A percentile compares a stretch with the other conserved stretches of the same genome.
Conservation (phyloP, 2,113 vertebrate species). For the Tautogolabrus adspersus region DNA sequence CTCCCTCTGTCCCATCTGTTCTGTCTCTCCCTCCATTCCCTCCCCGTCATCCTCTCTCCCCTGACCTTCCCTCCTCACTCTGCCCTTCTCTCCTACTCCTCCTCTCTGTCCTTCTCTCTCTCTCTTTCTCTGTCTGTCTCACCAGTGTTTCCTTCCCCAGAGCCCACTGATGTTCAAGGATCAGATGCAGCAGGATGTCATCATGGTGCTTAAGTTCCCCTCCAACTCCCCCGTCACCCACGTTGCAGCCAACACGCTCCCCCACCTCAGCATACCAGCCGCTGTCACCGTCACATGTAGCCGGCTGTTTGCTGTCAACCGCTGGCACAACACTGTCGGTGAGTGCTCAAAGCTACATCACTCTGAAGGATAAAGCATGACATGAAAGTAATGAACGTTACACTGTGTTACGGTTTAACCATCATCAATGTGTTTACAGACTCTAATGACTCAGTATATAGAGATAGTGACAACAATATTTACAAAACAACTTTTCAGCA, state of each 20-base stretch:
- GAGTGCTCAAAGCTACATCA: conserved; percentile 53
- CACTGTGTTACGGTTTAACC: no score
- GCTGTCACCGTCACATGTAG: conserved; percentile 99
- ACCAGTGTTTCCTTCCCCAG: conserved; percentile 99
- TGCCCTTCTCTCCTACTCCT: conserved; percentile 70
- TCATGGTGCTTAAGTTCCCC: conserved; percentile 99
- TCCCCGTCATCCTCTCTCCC: conserved; percentile 68
- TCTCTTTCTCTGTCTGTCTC: conserved; percentile 85
- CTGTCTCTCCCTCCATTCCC: conserved; percentile 78
- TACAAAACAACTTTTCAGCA: no score
- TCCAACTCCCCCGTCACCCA: conserved; percentile 99
- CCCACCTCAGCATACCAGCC: conserved; percentile 96
- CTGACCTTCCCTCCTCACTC: conserved; percentile 77
- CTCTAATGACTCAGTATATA: no score
- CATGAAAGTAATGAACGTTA: no score
- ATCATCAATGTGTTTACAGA: no score
- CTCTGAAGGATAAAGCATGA: no score
- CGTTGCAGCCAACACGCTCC: conserved; percentile 97
- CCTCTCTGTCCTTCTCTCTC: conserved; percentile 41
- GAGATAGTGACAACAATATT: no score
- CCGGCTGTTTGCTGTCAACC: conserved; percentile 97
- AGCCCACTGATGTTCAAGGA: conserved; percentile 99
- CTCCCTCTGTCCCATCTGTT: conserved; percentile 77
- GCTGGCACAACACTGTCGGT: conserved; percentile 99
- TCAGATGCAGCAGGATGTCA: conserved; percentile 99